Conservation (phyloP, 2,888 invertebrate species). For the Cryptophagus acutangulus region DNA sequence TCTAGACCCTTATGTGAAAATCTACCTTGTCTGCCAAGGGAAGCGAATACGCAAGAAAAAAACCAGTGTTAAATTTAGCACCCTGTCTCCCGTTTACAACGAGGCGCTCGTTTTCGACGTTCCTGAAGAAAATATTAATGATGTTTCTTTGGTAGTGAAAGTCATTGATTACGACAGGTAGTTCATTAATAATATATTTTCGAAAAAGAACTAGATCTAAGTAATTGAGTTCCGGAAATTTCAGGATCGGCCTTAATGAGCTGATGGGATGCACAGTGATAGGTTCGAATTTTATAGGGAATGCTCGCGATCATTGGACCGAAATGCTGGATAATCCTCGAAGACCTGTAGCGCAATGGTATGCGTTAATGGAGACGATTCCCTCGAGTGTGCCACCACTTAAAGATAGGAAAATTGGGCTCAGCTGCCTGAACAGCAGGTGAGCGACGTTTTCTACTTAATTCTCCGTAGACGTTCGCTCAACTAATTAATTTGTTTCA, state of each 20-base stretch:
- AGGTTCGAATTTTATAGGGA: conserved; percentile 69
- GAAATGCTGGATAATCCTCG: conserved; percentile 80
- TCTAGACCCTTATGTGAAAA: conserved; percentile 91
- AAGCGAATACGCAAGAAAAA: conserved; percentile 91
- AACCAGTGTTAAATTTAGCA: conserved; percentile 83
- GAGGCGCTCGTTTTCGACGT: conserved; percentile 92
- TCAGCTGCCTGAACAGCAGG: conserved; percentile 57
- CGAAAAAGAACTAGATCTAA: not conserved
- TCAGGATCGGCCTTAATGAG: conserved; percentile 81
- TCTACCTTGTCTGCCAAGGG: conserved; percentile 80
- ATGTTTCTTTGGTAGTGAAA: conserved; percentile 76
- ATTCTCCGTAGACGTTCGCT: too few species aligned
- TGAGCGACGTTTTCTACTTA: too few species aligned
- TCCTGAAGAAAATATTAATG: conserved; percentile 74
- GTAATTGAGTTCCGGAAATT: conserved; percentile 27
- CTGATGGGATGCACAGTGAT: conserved; percentile 81
- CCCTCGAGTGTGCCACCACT: conserved; percentile 58
- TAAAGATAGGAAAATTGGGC: conserved; percentile 53
- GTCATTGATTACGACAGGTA: conserved; percentile 88
- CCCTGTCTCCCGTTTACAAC: conserved; percentile 84
- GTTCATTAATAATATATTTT: not conserved
- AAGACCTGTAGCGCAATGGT: conserved; percentile 82
- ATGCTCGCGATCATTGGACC: conserved; percentile 78
- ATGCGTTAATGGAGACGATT: conserved; percentile 67
- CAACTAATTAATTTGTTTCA: too few species aligned